These are phyloP conservation scores for Galagoides demidoff DNA, from an alignment of 2,797 vertebrate genomes.

Conservation along the genomic window DNA sequence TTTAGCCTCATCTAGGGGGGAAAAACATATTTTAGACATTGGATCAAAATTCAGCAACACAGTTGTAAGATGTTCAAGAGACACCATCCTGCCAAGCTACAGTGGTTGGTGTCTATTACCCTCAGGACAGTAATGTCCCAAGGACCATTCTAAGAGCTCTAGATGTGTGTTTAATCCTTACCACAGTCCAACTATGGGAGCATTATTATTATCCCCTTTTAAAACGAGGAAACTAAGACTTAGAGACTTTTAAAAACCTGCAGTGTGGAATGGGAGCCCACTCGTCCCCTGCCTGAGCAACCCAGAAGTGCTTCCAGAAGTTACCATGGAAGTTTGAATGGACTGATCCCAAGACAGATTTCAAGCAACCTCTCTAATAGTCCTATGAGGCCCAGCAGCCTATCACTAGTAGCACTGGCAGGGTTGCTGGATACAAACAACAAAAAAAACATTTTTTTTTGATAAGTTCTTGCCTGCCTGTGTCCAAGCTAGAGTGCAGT, in stretches of 20 bases:
- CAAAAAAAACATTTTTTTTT: background rate
- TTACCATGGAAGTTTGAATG: background rate
- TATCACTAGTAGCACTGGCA: background rate
- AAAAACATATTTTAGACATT: background rate
- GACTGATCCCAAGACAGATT: background rate
- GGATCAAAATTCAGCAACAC: conserved; percentile 34
- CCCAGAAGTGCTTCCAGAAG: background rate
- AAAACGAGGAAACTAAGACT: background rate
- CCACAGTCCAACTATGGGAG: background rate
- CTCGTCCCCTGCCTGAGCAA: background rate
- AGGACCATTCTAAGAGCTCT: background rate
- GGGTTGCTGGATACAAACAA: background rate
- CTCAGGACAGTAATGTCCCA: background rate
- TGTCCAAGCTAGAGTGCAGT: background rate
- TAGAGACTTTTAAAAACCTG: background rate
- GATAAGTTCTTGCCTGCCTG: background rate
- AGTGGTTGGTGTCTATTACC: background rate
- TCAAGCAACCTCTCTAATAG: background rate
- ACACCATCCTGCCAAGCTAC: background rate
- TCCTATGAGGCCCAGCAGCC: background rate
- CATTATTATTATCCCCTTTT: background rate
- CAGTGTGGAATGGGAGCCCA: fast-evolving
- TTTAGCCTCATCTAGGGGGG: background rate
- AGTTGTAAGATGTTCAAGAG: background rate
- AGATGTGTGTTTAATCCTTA: conserved; percentile 16